Conservation (phyloP, 2,888 invertebrate species). For the Scaeva pyrastri region DNA sequence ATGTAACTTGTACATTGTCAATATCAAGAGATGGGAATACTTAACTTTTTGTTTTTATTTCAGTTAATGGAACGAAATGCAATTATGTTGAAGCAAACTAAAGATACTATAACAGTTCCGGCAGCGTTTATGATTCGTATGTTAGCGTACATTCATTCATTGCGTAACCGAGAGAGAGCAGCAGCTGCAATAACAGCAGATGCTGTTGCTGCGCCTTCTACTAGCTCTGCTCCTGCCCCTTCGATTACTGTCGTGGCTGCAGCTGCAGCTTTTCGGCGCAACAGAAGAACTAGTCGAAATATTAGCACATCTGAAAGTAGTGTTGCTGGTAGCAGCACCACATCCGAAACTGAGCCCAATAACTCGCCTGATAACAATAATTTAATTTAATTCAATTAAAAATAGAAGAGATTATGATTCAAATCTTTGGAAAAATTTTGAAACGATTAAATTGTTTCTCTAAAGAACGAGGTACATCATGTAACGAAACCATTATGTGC, state of each 20-base stretch:
- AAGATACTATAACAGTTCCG: slow-evolving; percentile 94
- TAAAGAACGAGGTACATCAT: not conserved
- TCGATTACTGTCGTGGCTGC: slow-evolving; percentile 22
- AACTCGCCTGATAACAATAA: slow-evolving; percentile 7
- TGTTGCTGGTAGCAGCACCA: not conserved
- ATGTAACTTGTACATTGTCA: slow-evolving; percentile 66
- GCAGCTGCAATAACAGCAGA: slow-evolving; percentile 16
- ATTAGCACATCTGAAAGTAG: slow-evolving; percentile 8
- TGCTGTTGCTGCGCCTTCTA: not conserved
- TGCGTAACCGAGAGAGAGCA: slow-evolving; percentile 85
- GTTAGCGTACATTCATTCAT: slow-evolving; percentile 87
- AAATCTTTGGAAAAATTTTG: slow-evolving; percentile 17
- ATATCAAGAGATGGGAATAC: not conserved
- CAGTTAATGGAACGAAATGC: slow-evolving; percentile 91
- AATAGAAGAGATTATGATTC: slow-evolving; percentile 55
- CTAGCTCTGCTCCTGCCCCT: not conserved
- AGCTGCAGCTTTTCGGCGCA: slow-evolving; percentile 46
- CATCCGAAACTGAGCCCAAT: slow-evolving; percentile 23
- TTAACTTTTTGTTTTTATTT: slow-evolving; percentile 32
- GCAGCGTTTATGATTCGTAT: slow-evolving; percentile 93
- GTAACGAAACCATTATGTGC: not conserved
- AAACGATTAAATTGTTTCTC: slow-evolving; percentile 24
- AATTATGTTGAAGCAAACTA: slow-evolving; percentile 93
- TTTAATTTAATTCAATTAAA: slow-evolving; percentile 24
- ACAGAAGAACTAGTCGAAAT: slow-evolving; percentile 41